Conservation (phyloP, 2,113 vertebrate genomes). For the Puma concolor region DNA sequence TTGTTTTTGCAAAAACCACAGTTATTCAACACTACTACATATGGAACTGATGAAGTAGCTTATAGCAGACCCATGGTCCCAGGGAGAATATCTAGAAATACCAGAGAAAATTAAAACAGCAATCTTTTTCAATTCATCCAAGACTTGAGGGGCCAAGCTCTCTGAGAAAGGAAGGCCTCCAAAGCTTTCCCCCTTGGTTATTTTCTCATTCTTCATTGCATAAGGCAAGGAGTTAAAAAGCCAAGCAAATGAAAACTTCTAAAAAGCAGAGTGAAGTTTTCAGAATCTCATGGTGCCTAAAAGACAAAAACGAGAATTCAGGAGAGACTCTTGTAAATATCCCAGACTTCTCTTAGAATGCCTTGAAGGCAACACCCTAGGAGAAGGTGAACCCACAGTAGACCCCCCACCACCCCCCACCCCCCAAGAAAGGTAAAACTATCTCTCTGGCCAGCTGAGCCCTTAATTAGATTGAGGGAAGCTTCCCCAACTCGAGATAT, state of each 20-base stretch:
- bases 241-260: not conserved
- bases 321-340: not conserved
- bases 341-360: not conserved
- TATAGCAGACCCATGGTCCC: not conserved
- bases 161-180: not conserved
- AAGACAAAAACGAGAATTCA: not conserved
- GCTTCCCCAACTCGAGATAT: not conserved
- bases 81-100: not conserved
- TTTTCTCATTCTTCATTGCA: not conserved
- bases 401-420: not conserved
- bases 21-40: slow-evolving; percentile 28
- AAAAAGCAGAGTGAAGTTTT: not conserved
- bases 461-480: not conserved
- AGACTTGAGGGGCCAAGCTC: not conserved
- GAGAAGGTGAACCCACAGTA: not conserved
- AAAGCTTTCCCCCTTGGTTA: not conserved
- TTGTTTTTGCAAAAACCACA: slow-evolving; percentile 25
- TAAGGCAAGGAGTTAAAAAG: not conserved
- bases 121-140: not conserved
- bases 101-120: not conserved
- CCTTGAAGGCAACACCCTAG: not conserved
- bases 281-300: not conserved
- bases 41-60: not conserved
- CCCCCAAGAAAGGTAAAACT: not conserved
- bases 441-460: not conserved